Evolutionary conservation across 2,888 invertebrate genomes (phyloP), one percentile per base, ranked within the genome.

Genomic region (Drosophila buzzatii): DNA sequence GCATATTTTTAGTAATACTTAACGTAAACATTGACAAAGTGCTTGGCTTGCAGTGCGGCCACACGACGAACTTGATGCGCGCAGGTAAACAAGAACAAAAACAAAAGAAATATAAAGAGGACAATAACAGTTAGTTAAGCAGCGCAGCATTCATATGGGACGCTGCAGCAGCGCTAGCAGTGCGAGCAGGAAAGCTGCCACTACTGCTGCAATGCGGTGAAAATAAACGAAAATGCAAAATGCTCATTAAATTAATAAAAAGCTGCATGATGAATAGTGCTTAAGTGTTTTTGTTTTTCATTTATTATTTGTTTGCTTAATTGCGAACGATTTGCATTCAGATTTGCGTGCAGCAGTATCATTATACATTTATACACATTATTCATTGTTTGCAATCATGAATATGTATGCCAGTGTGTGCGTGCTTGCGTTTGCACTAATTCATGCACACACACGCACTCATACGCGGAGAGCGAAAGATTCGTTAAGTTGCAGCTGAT

Each of bases 11-110:
- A 39, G 58, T 76, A 70, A 80, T 76, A 60, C 52, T 45, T 62
- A 69, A 87, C 49, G 69, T 74, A 82, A 82, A 87, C 71, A 87
- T 87, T 85, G 85, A 85, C 85, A 85, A 84, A 59, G 39, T 31
- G 49, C 49, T 51, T 23, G 39, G 59, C 39, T 49, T 49, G 59
- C 47, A 52, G 41, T 44, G 63, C 59, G 61, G 49, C 47, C 47
- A 68, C 64, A 79, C 33, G 51, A 51, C 59, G 60, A 33, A 72
- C 65, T 53, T 20, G 67, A 65, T 37, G 67, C 67, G 31, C 59
- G 31, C 56, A 60, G 68, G 53, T 49, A 61, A 69, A 47, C 52
- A 65, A 79, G 79, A 85, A 79, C 62, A 75, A 70, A 51, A 74
- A 62, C 47, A 59, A 49, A 23, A 20, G 67, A 57, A 56, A 55